Conservation (phyloP, 1,140 invertebrate species). For the Caerostris darwini region DNA sequence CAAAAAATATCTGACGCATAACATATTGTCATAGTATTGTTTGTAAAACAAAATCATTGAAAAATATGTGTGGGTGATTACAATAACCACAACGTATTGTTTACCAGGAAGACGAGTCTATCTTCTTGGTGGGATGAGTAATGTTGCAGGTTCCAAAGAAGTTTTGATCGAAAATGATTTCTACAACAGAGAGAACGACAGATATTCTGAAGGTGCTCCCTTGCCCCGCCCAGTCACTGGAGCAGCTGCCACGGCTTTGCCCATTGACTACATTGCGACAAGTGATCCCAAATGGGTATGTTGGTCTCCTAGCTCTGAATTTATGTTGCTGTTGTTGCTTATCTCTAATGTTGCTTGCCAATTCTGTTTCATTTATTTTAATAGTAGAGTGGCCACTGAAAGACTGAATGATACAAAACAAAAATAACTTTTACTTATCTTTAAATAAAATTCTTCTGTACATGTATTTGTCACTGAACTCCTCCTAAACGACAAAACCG, state of each 20-base stretch:
- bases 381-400: neutral
- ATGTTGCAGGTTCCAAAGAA: conserved; percentile 49
- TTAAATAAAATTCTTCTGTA: neutral
- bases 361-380: too few species aligned
- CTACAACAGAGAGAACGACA: conserved; percentile 67
- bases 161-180: conserved; percentile 63
- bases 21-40: too few species aligned
- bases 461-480: too few species aligned
- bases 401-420: too few species aligned
- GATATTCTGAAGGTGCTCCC: conserved; percentile 59
- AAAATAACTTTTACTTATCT: neutral
- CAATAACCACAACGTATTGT: too few species aligned
- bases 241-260: conserved; percentile 52
- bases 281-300: conserved; percentile 75
- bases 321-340: neutral
- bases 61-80: too few species aligned
- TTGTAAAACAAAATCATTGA: too few species aligned
- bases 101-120: conserved; percentile 62
- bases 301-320: neutral
- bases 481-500: too few species aligned
- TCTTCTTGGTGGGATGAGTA: conserved; percentile 63
- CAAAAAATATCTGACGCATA: too few species aligned
- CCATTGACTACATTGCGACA: conserved; percentile 60
- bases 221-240: conserved; percentile 55
- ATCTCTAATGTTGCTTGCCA: too few species aligned